A percentile compares a stretch with the other conserved stretches of the same genome.
Conservation (phyloP, 30 jellyfish, hydroid and myxozoan species). For the Catostylus mosaicus region DNA sequence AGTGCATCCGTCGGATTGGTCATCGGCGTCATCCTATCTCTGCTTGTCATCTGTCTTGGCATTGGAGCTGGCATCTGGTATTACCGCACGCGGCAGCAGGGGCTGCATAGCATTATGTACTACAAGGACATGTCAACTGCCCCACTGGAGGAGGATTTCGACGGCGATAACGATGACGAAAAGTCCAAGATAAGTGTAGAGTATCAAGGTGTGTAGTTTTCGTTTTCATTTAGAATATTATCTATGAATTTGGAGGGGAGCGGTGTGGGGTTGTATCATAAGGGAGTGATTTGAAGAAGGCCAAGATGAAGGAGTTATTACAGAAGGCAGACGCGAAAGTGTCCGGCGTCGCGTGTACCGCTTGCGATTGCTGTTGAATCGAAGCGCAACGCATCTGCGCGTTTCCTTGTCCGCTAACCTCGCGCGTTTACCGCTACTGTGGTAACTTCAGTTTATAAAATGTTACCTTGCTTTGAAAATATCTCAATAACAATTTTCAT, state of each 20-base stretch:
- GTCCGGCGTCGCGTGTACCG: no score
- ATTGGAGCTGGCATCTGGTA: constrained; percentile 76
- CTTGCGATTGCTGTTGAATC: no score
- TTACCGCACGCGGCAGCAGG: constrained; percentile 59
- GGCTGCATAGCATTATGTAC: constrained; percentile 83
- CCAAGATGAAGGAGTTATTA: no score
- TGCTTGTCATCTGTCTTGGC: constrained; percentile 69
- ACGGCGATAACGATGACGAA: constrained; percentile 75
- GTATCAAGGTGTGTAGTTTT: constrained; percentile 43
- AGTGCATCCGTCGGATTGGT: constrained; percentile 69
- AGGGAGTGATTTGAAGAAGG: constrained; percentile 5
- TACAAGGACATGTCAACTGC: constrained; percentile 98
- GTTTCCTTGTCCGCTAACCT: no score
- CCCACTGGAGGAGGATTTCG: constrained; percentile 94
- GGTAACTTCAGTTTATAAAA: no score
- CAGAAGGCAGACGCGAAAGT: no score
- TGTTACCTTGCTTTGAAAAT: no score
- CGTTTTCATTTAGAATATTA: background rate
- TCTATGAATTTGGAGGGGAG: background rate
- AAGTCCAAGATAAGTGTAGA: constrained; percentile 73
- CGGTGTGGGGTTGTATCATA: no score
- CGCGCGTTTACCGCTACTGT: no score
- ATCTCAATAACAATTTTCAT: no score
- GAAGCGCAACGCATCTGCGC: no score
- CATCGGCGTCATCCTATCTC: constrained; percentile 71